Evolutionary conservation across 2,113 vertebrate species (phyloP).

Genomic region (Ophthalmotilapia sp.): DNA sequence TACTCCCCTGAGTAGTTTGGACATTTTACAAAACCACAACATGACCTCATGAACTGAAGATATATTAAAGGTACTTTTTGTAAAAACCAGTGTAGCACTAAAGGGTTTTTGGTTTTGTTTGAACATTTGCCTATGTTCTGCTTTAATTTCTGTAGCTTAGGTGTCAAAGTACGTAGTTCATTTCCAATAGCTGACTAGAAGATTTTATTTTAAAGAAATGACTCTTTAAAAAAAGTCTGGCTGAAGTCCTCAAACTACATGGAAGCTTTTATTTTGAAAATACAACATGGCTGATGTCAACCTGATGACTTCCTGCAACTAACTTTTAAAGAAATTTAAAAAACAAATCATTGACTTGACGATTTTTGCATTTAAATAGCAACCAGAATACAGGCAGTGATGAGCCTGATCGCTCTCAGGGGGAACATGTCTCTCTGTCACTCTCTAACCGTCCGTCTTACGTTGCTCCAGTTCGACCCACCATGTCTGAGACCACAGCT

Average conservation of each 20-base stretch:
- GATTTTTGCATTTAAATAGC: neutral
- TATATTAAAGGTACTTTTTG: neutral
- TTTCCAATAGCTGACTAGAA: neutral
- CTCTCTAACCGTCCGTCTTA: neutral
- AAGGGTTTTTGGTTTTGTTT: neutral
- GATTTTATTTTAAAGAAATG: neutral
- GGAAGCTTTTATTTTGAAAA: neutral
- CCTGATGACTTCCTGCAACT: neutral
- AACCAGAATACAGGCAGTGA: neutral
- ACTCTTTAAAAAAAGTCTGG: neutral
- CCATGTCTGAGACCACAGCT: slow-evolving; percentile 92
- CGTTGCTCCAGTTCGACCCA: slow-evolving; percentile 78
- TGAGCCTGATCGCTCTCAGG: neutral
- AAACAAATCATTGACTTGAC: neutral
- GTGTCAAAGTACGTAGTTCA: neutral
- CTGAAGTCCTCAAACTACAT: no score
- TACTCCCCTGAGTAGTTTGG: neutral
- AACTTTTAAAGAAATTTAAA: neutral
- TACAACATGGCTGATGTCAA: neutral
- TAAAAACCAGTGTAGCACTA: neutral
- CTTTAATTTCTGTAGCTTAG: neutral
- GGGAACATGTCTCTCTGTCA: neutral
- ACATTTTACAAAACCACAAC: neutral
- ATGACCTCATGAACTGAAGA: neutral
- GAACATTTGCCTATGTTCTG: neutral